Percentiles rank a stretch among this genome's conserved stretches.
Conservation (phyloP, 2,113 vertebrate species). For the Oncorhynchus clarkii region DNA sequence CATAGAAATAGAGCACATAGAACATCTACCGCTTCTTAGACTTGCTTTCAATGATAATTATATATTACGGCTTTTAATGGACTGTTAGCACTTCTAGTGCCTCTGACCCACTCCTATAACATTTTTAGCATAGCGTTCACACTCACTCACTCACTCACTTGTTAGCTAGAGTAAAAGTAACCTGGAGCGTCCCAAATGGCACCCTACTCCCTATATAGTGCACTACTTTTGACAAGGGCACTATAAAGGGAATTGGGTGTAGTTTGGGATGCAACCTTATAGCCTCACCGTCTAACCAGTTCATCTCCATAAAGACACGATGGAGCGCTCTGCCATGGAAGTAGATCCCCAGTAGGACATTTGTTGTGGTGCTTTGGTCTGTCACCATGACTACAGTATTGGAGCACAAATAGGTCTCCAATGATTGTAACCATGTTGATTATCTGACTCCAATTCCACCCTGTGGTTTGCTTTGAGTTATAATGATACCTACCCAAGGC, state of each 20-base stretch:
- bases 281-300: neutral
- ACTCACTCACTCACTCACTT: neutral
- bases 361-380: neutral
- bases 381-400: slow-evolving; percentile 7
- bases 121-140: neutral
- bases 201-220: no score
- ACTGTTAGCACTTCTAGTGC: neutral
- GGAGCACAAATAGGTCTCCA: neutral
- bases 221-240: no score
- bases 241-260: no score
- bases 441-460: neutral
- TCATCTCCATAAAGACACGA: neutral
- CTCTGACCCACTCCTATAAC: neutral
- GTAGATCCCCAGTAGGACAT: neutral
- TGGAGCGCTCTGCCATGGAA: neutral
- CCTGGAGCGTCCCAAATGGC: no score
- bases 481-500: neutral
- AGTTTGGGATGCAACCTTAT: neutral
- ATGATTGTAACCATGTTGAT: neutral
- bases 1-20: no score
- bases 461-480: neutral
- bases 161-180: no score
- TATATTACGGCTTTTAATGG: no score
- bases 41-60: no score
- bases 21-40: no score